Evolutionary conservation across 1,140 invertebrate genomes (phyloP).

Genomic region (Mizuhopecten yessoensis): DNA sequence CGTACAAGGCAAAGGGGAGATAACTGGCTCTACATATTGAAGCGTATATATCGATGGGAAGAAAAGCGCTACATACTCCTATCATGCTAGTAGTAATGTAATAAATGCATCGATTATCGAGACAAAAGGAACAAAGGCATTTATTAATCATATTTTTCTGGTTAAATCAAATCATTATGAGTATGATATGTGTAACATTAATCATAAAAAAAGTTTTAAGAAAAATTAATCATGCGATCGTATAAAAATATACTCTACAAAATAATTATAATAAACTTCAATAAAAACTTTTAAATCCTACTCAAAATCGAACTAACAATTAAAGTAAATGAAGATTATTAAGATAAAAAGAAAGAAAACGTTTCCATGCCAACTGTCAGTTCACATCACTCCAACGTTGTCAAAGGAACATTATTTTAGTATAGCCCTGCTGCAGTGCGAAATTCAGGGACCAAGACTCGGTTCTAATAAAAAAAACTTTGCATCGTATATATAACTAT

Average conservation of each 20-base stretch:
- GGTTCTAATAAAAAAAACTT: no score
- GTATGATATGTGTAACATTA: not conserved
- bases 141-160: not conserved
- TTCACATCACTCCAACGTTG: slow-evolving; percentile 8
- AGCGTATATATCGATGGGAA: slow-evolving; percentile 31
- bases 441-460: not conserved
- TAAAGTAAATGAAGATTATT: not conserved
- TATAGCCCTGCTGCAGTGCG: slow-evolving; percentile 8
- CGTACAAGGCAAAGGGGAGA: slow-evolving; percentile 23
- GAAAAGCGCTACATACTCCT: slow-evolving; percentile 24
- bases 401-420: slow-evolving; percentile 1
- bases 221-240: slow-evolving; percentile 28
- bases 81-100: slow-evolving; percentile 20
- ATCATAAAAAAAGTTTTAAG: not conserved
- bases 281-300: not conserved
- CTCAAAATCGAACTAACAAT: slow-evolving; percentile 8
- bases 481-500: no score
- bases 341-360: slow-evolving; percentile 1
- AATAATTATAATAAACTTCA: not conserved
- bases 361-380: slow-evolving; percentile 31
- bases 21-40: slow-evolving; percentile 2
- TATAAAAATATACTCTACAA: not conserved
- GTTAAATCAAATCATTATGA: not conserved
- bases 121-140: not conserved
- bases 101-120: not conserved